Evolutionary conservation across 1,140 invertebrate species (phyloP).

Genomic region (Bombus waltoni): DNA sequence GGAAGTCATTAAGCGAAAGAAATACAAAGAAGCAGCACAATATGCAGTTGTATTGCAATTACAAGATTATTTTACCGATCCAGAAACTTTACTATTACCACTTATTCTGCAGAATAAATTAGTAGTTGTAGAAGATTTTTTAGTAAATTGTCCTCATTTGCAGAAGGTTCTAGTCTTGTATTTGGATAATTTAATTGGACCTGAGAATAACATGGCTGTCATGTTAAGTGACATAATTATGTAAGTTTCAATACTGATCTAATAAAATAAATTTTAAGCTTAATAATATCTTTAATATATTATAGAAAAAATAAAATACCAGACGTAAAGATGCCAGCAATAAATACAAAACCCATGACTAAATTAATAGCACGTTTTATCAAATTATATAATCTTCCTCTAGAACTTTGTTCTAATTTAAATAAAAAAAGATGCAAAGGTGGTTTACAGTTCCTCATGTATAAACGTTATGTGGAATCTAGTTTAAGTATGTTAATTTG

Average conservation of each 20-base stretch:
- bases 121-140: constrained; percentile 87
- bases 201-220: constrained; percentile 75
- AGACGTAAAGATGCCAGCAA: constrained; percentile 84
- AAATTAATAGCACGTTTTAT: constrained; percentile 85
- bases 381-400: constrained; percentile 85
- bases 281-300: constrained; percentile 32
- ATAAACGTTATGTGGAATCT: constrained; percentile 85
- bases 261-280: background rate
- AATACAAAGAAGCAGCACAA: constrained; percentile 87
- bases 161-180: constrained; percentile 85
- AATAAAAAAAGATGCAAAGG: constrained; percentile 86
- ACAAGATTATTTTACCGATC: constrained; percentile 84
- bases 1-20: constrained; percentile 82
- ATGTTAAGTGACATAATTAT: constrained; percentile 77
- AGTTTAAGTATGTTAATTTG: constrained; percentile 81
- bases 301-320: constrained; percentile 83
- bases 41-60: constrained; percentile 85
- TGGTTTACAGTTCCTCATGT: constrained; percentile 86
- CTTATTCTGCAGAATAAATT: constrained; percentile 89
- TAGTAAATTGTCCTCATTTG: constrained; percentile 84
- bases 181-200: constrained; percentile 85
- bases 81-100: constrained; percentile 87
- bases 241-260: constrained; percentile 70
- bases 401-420: constrained; percentile 85
- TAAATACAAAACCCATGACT: constrained; percentile 84